phyloP scores from a whole-genome alignment of 2,888 invertebrate genomes.

The Phrixothrix hirtus region DNA sequence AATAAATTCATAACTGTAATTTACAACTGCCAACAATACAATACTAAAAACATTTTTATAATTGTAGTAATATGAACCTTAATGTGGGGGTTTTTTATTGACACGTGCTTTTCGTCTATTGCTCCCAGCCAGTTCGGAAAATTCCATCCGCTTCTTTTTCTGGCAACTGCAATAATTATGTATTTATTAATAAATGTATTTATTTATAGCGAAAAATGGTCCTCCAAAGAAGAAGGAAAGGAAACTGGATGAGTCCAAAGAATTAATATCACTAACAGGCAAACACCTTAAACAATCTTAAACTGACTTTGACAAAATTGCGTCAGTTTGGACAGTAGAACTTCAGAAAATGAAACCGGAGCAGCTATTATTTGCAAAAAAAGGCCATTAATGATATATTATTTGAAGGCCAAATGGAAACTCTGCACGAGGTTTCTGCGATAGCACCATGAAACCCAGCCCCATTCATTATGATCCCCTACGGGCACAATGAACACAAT shows the following conservation, averaged over 20 bases:
- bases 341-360: slow-evolving; percentile 53
- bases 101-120: slow-evolving; percentile 31
- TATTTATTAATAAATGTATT: slow-evolving; percentile 10
- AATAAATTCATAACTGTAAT: too few species aligned
- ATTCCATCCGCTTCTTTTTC: slow-evolving; percentile 31
- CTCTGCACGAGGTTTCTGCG: too few species aligned
- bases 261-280: slow-evolving; percentile 12
- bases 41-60: too few species aligned
- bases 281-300: slow-evolving; percentile 15
- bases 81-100: slow-evolving; percentile 31
- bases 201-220: slow-evolving; percentile 9
- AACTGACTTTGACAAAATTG: slow-evolving; percentile 51
- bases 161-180: slow-evolving; percentile 22
- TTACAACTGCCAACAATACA: too few species aligned
- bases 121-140: slow-evolving; percentile 32
- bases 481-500: too few species aligned
- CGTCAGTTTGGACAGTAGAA: slow-evolving; percentile 54
- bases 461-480: too few species aligned
- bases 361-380: too few species aligned
- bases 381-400: slow-evolving; percentile 53
- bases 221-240: slow-evolving; percentile 15
- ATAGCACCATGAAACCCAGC: too few species aligned
- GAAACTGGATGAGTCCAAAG: slow-evolving; percentile 10
- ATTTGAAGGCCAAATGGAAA: too few species aligned
- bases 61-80: slow-evolving; percentile 35